Base-by-base conservation (phyloP, 2,113 vertebrate genomes). In the Bostrychus sinensis region DNA sequence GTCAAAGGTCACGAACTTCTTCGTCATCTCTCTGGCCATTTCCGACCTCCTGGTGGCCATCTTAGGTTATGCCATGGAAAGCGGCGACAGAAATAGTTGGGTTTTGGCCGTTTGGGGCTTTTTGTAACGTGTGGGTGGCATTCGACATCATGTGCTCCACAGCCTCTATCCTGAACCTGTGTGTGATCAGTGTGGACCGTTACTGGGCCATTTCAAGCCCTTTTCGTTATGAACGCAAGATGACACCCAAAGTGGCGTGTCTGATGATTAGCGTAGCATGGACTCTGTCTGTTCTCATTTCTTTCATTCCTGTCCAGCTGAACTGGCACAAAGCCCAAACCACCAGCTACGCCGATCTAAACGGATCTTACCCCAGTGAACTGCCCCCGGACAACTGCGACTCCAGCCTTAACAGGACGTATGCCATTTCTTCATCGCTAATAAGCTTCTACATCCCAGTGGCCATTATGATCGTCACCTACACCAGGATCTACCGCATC, bases 61-160 rank as follows among this genome's bases (percentile, higher is more conserved):
- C 59, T 75, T 99, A n/a, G 91, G 97, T 99, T 36, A 99, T 99
- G 97, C 97, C 97, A 1, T 98, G 97, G 97, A 99, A 99, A 83
- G 96, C 97, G 0, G 95, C 97, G 19, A 94, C 95, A 0, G 97
- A 98, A 85, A 98, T 99, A 0, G 91, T 95, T 0, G 97, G 97
- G 32, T 99, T 95, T 82, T 99, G 97, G 97, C 96, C 97, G 23
- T 99, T 99, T 19, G 96, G 97, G 39, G 93, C 94, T 0, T 99
- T 99, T 89, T 99, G 97, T 85, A 95, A 96, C 56, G 91, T 98
- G 25, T 99, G 97, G 97, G 96, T 99, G 83, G 95, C 97, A 14
- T 99, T 98, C 78, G 97, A 99, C 90, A 99, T 99, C 86, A 99
- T 98, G 97, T 99, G 97, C 66, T 98, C 96, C 70, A 99, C 97